Evolutionary conservation across 2,888 invertebrate genomes (phyloP).

Genomic region (Willowsia nigromaculata): DNA sequence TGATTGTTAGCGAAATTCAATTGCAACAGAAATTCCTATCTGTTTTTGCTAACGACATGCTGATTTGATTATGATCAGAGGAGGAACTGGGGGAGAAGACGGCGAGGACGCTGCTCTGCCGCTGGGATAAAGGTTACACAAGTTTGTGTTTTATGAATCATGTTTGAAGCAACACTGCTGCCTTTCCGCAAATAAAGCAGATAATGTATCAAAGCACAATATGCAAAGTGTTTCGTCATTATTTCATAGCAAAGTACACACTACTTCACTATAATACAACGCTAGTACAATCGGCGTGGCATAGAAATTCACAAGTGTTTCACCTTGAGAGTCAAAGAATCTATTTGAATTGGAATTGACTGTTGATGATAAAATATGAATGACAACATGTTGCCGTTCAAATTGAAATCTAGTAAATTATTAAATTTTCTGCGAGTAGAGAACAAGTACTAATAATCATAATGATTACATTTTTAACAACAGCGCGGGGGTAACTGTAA

Average conservation of each 20-base stretch:
- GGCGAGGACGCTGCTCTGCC: not conserved
- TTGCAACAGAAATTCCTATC: not conserved
- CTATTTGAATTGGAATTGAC: conserved; percentile 25
- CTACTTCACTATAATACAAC: not conserved
- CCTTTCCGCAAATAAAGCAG: conserved; percentile 25
- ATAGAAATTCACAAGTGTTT: conserved; percentile 13
- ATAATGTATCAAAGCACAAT: not conserved
- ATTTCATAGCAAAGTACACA: not conserved
- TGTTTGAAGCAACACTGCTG: not conserved
- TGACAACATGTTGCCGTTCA: conserved; percentile 16
- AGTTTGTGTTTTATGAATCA: not conserved
- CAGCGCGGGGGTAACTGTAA: conserved; percentile 49
- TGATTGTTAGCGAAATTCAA: not conserved
- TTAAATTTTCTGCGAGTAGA: not conserved
- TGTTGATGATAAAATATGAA: conserved; percentile 19
- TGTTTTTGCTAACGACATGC: conserved; percentile 34
- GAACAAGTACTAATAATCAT: not conserved
- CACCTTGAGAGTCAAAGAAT: conserved; percentile 13
- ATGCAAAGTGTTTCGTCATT: not conserved
- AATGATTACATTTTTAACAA: conserved; percentile 24
- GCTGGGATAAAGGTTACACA: conserved; percentile 21
- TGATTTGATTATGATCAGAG: conserved; percentile 47
- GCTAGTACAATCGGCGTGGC: not conserved
- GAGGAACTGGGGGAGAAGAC: conserved; percentile 16
- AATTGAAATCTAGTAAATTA: conserved; percentile 2